phyloP scores from a whole-genome alignment of 2,113 vertebrate genomes.

The Uria lomvia region DNA sequence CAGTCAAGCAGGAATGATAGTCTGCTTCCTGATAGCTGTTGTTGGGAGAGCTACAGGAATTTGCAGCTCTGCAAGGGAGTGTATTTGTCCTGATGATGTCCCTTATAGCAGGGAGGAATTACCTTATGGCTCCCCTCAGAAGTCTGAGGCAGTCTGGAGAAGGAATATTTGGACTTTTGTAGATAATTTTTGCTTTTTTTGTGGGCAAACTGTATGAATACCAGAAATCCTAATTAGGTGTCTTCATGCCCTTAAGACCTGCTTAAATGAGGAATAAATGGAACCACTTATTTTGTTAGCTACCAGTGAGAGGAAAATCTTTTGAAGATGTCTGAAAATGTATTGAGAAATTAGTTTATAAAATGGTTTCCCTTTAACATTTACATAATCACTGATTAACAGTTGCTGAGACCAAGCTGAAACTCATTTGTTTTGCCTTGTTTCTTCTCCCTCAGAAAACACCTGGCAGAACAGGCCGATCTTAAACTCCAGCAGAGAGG shows the following conservation, averaged over 20 bases:
- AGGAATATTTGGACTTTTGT: background rate
- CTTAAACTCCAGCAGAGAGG: background rate
- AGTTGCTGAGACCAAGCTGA: background rate
- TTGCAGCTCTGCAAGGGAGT: background rate
- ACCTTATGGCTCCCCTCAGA: background rate
- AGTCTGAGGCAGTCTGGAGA: background rate
- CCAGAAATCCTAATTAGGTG: background rate
- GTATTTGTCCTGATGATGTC: background rate
- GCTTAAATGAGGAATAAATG: background rate
- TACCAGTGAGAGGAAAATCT: background rate
- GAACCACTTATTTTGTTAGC: background rate
- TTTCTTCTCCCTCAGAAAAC: background rate
- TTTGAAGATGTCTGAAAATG: background rate
- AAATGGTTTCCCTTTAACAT: background rate
- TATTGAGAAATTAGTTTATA: background rate
- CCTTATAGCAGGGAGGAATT: background rate
- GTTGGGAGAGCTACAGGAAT: background rate
- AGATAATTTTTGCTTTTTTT: background rate
- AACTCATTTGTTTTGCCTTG: background rate
- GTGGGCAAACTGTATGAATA: background rate
- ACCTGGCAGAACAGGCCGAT: background rate
- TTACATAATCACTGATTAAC: background rate
- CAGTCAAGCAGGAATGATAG: background rate
- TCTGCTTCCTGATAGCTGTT: background rate
- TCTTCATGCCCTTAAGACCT: background rate